Conservation (phyloP, 2,888 invertebrate species). For the Homarus gammarus region DNA sequence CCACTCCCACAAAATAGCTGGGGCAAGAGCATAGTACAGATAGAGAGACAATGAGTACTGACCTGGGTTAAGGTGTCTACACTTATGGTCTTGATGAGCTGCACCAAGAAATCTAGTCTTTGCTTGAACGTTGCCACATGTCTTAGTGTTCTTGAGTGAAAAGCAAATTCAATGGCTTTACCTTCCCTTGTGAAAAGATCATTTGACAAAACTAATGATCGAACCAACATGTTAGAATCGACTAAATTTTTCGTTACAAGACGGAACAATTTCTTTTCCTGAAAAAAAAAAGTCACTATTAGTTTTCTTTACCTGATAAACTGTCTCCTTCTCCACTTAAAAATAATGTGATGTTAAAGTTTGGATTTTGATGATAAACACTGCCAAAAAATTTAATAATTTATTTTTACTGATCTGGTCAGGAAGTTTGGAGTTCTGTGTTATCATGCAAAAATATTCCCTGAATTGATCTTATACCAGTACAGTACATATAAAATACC, state of each 20-base stretch:
- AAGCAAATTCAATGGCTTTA: conserved; percentile 60
- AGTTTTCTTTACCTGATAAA: no score
- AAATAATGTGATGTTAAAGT: no score
- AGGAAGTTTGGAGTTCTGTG: no score
- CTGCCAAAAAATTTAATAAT: no score
- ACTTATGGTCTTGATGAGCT: conserved; percentile 75
- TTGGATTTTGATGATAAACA: no score
- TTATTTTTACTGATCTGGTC: no score
- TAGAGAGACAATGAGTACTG: background rate
- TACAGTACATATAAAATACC: no score
- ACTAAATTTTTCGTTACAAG: conserved; percentile 78
- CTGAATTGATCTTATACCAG: no score
- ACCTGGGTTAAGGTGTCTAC: conserved; percentile 74
- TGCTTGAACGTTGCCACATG: conserved; percentile 68
- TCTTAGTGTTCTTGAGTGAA: conserved; percentile 60
- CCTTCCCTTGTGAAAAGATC: conserved; percentile 78
- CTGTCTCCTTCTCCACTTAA: no score
- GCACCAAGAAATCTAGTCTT: conserved; percentile 73
- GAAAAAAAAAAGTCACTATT: background rate
- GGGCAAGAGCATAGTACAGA: background rate
- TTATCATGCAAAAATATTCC: no score
- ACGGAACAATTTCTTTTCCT: conserved; percentile 66
- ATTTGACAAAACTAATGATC: conserved; percentile 79
- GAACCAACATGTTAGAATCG: conserved; percentile 81
- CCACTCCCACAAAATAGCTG: background rate